A percentile compares a stretch with the other conserved stretches of the same genome.
Conservation (phyloP, 2,888 invertebrate species). For the Drosophila limbata region DNA sequence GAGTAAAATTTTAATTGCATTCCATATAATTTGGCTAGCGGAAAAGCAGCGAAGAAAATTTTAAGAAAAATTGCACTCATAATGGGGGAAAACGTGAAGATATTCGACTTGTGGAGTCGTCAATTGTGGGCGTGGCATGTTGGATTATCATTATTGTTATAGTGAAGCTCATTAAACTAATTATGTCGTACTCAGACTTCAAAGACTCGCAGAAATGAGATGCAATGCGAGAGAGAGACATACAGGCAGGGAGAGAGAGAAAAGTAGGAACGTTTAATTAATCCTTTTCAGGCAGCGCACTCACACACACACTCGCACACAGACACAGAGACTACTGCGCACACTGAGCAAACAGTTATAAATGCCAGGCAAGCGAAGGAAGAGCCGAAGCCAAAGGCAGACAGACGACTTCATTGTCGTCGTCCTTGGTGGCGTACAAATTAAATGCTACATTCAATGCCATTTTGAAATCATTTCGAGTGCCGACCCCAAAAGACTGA, state of each 20-base stretch:
- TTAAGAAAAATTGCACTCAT: slow-evolving; percentile 25
- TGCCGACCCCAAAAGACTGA: slow-evolving; percentile 42
- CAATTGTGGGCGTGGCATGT: slow-evolving; percentile 26
- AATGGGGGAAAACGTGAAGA: slow-evolving; percentile 15
- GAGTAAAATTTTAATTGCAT: slow-evolving; percentile 42
- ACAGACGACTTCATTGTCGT: slow-evolving; percentile 60
- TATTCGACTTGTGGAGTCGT: slow-evolving; percentile 12
- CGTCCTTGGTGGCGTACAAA: slow-evolving; percentile 72
- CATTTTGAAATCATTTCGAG: slow-evolving; percentile 75
- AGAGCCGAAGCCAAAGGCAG: slow-evolving; percentile 31
- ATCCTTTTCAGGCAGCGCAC: slow-evolving; percentile 75
- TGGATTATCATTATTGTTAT: slow-evolving; percentile 64
- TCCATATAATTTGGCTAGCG: slow-evolving; percentile 19
- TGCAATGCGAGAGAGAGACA: slow-evolving; percentile 8
- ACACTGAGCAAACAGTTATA: slow-evolving; percentile 73
- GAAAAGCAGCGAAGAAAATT: slow-evolving; percentile 15
- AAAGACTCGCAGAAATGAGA: slow-evolving; percentile 48
- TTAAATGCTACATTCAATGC: slow-evolving; percentile 80
- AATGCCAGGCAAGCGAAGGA: slow-evolving; percentile 41
- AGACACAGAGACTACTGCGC: slow-evolving; percentile 32
- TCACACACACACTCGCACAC: slow-evolving; percentile 25
- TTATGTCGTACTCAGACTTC: slow-evolving; percentile 72
- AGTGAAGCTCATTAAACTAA: slow-evolving; percentile 79
- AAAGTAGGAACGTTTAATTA: slow-evolving; percentile 77
- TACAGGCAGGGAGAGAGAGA: not conserved